Evolutionary conservation across 1,140 invertebrate genomes (phyloP).

Genomic region (Tenebrio molitor): DNA sequence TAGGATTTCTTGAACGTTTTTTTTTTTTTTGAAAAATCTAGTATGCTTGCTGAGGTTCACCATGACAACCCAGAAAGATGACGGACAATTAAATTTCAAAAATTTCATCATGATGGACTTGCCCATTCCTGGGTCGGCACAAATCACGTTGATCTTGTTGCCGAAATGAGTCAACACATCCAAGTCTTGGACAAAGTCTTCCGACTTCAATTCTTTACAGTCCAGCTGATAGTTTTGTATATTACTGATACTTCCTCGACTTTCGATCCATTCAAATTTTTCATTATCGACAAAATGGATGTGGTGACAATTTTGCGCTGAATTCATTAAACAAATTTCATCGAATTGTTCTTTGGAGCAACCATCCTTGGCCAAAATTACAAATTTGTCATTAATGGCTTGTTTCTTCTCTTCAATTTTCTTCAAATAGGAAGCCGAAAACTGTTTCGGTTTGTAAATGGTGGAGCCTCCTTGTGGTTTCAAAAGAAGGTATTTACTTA

Average conservation of each 20-base stretch:
- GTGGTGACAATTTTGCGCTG: neutral
- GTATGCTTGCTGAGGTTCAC: neutral
- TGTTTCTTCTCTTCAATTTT: too few relatives aligned
- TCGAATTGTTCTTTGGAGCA: neutral
- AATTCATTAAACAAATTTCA: neutral
- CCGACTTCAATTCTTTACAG: neutral
- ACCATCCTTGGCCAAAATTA: neutral
- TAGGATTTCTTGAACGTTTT: neutral
- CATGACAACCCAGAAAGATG: neutral
- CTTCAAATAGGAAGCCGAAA: too few relatives aligned
- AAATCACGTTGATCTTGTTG: conserved; percentile 9
- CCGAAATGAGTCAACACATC: neutral
- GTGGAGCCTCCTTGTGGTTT: too few relatives aligned
- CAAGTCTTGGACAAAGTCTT: neutral
- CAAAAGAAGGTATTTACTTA: neutral
- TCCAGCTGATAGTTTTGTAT: conserved; percentile 4
- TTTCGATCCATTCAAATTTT: conserved; percentile 3
- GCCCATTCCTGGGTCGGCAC: conserved; percentile 7
- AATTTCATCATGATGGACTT: neutral
- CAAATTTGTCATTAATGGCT: too few relatives aligned
- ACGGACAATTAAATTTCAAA: neutral
- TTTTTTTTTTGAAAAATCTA: conserved; percentile 8
- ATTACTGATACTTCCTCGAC: neutral
- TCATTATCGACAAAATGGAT: conserved; percentile 1
- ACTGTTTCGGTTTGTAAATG: too few relatives aligned